These are phyloP conservation scores for Drosophila nikananu DNA, from an alignment of 1,140 invertebrate genomes.

Conservation along the genomic window DNA sequence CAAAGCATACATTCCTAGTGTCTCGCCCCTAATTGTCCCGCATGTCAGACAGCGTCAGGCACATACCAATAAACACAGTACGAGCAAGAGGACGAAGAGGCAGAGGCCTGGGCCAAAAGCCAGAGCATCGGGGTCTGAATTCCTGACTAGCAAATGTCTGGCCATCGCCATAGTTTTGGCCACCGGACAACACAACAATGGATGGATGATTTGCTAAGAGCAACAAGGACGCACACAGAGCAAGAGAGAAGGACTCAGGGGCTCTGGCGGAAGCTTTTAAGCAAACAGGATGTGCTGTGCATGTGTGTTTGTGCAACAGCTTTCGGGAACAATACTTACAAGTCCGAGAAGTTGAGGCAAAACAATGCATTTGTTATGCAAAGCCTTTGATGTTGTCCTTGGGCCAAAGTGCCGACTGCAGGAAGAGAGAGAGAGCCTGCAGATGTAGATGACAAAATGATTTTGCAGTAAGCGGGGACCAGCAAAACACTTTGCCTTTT, in stretches of 20 bases:
- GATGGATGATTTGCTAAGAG: slow-evolving; percentile 64
- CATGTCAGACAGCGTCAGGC: slow-evolving; percentile 26
- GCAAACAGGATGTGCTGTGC: slow-evolving; percentile 78
- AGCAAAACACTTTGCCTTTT: slow-evolving; percentile 39
- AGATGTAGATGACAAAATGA: slow-evolving; percentile 67
- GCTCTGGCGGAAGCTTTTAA: slow-evolving; percentile 72
- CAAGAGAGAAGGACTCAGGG: neutral
- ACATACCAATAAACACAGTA: slow-evolving; percentile 58
- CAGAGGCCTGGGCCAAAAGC: slow-evolving; percentile 41
- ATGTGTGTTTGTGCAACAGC: slow-evolving; percentile 56
- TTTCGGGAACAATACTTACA: slow-evolving; percentile 73
- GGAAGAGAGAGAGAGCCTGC: slow-evolving; percentile 10
- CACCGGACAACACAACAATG: slow-evolving; percentile 59
- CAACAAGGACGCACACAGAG: slow-evolving; percentile 42
- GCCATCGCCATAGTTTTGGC: slow-evolving; percentile 17
- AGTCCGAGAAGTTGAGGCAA: slow-evolving; percentile 67
- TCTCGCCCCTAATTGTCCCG: slow-evolving; percentile 10
- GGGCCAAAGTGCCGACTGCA: slow-evolving; percentile 39
- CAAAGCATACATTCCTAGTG: neutral
- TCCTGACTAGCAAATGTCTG: slow-evolving; percentile 65
- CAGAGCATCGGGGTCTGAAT: slow-evolving; percentile 47
- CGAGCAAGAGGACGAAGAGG: no score
- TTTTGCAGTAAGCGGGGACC: slow-evolving; percentile 35
- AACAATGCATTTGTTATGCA: slow-evolving; percentile 80
- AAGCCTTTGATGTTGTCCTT: slow-evolving; percentile 82